Evolutionary conservation across 1,140 invertebrate species (phyloP).

Genomic region (Phymorhynchus buccinoides): DNA sequence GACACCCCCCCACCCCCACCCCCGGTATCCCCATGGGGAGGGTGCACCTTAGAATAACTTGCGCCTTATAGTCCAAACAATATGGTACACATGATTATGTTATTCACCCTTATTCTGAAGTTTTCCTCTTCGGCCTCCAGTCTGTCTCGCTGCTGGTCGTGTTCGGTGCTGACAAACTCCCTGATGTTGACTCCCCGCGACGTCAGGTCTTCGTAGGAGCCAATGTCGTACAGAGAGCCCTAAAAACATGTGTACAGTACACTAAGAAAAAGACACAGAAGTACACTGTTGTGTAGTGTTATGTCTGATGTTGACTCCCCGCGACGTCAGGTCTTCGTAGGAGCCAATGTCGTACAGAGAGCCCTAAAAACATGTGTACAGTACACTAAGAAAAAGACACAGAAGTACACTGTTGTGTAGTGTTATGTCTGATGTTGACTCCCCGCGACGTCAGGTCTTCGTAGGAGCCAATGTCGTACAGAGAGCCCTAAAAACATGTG

Average conservation of each 20-base stretch:
- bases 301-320: conserved; percentile 46
- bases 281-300: neutral
- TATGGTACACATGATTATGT: too few relatives aligned
- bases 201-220: conserved; percentile 52
- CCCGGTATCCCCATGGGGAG: too few relatives aligned
- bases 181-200: conserved; percentile 44
- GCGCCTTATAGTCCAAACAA: too few relatives aligned
- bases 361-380: conserved; percentile 45
- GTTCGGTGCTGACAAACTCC: conserved; percentile 33
- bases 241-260: conserved; percentile 32
- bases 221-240: conserved; percentile 49
- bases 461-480: conserved; percentile 51
- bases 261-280: neutral
- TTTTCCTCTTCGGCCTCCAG: conserved; percentile 46
- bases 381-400: neutral
- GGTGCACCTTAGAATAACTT: too few relatives aligned
- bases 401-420: neutral
- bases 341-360: conserved; percentile 50
- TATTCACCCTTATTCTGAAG: conserved; percentile 28
- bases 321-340: conserved; percentile 47
- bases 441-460: conserved; percentile 46
- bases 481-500: conserved; percentile 45
- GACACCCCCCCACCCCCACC: too few relatives aligned
- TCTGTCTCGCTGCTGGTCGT: conserved; percentile 16
- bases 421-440: conserved; percentile 43